Base-by-base conservation (phyloP, 2,888 invertebrate genomes). In the Drosophila flavopinicola region DNA sequence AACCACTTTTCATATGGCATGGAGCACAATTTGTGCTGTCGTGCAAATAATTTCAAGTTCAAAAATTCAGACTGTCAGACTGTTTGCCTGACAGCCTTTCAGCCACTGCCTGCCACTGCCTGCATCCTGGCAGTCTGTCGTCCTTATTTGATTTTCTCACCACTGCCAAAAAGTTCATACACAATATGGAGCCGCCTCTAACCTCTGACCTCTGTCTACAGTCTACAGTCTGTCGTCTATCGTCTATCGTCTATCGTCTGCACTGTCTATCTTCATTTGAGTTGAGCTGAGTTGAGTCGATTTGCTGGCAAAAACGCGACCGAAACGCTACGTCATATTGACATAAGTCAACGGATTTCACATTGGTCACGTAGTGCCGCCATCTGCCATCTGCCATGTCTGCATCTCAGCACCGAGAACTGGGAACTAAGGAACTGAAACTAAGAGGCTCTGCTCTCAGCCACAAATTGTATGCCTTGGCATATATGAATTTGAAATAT, bases 21-120 rank as follows among this genome's bases (percentile, higher is more conserved):
- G n/a, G 44, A 11, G 35, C 27, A 66, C 38, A 63, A 52, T 49
- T 61, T 56, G 63, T 53, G 59, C 66, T 61, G 54, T 78, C 83
- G 78, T 87, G 87, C 78, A 82, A 87, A 80, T 80, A 86, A 78
- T 75, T 87, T 86, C 70, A 83, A 86, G 86, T 71, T 87, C 84
- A 77, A 85, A 85, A 61, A 66, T 44, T 56, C 48, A 25, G 69
- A 29, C 82, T 80, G 85, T 80, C 87, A 71, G n/a, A n/a, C n/a
- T n/a, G n/a, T 51, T 57, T 27, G 60, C 25, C 33, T 42, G 59
- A 57, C 66, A 48, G 49, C 33, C 37, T 27, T 44, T 29, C 63
- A 42, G 38, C 53, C 29, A 20, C 2, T 20, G 49, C 33, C 44
- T n/a, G 38, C 53, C 29, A 20, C 2, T 20, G 49, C 33, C 44